Conservation (phyloP, 2,797 vertebrate genomes). For the Pseudochirops corinnae region DNA sequence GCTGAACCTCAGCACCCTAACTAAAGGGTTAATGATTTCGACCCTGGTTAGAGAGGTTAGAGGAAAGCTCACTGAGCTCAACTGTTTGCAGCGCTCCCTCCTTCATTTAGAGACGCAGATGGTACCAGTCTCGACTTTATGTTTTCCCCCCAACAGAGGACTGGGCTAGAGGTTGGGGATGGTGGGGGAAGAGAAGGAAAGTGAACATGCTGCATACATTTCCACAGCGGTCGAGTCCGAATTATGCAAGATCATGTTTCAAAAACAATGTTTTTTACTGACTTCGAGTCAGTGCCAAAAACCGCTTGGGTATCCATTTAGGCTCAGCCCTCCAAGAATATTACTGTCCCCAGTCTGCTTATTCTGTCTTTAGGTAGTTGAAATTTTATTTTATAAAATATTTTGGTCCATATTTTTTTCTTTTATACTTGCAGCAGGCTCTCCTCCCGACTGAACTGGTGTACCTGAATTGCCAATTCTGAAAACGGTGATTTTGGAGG, state of each 20-base stretch:
- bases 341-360: not conserved
- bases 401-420: not conserved
- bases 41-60: not conserved
- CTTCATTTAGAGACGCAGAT: not conserved
- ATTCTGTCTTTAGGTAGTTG: not conserved
- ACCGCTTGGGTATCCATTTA: not conserved
- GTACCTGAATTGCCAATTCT: not conserved
- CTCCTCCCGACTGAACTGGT: not conserved
- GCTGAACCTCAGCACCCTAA: not conserved
- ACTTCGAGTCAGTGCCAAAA: not conserved
- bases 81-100: not conserved
- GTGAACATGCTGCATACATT: slow-evolving; percentile 35
- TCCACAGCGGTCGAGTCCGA: slow-evolving; percentile 19
- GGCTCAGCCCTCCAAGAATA: not conserved
- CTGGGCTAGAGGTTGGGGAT: not conserved
- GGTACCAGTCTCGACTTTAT: not conserved
- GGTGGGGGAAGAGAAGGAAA: not conserved
- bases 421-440: not conserved
- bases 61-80: not conserved
- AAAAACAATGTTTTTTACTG: not conserved
- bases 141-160: not conserved
- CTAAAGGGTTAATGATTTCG: not conserved
- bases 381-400: not conserved
- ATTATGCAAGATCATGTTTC: slow-evolving; percentile 37
- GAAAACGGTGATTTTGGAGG: not conserved